Evolutionary conservation across 2,113 vertebrate genomes (phyloP), one percentile per base, ranked within the genome.

Genomic region (Sapajus apella): DNA sequence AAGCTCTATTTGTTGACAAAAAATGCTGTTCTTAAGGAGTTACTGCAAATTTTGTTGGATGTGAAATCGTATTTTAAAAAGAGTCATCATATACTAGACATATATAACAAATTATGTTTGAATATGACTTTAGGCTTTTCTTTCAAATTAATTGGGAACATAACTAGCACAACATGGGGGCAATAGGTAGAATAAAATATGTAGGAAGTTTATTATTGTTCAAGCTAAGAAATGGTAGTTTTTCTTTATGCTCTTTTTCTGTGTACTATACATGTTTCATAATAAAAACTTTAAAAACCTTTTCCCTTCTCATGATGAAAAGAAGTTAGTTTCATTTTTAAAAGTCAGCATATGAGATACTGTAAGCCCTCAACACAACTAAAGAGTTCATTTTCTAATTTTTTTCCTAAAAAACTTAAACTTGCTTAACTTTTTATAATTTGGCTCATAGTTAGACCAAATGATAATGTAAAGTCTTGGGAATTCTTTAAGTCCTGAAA

Each of bases 81-180:
- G 45, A 82, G 16, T 14, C 8, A 66, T 40, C 77, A 55, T 82
- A 25, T 93, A n/a, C 64, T 47, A 66, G 18, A 20, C 87, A 56
- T 10, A 75, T 25, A 12, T 21, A 84, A 91, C 75, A 7, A 79
- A 75, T 17, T 27, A 18, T 68, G 80, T 86, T 73, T 37, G 32
- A 91, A 64, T 61, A 40, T 35, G 58, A 70, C n/a, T 58, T 56
- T 50, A 35, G 27, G 13, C 58, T 92, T 81, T 94, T 25, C 30
- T 92, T 70, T 76, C 82, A 92, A 86, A 61, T 94, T 94, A 90
- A 92, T 1, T 37, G n/a, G 77, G 68, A 90, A 61, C 3, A 61
- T 55, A 61, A 92, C 52, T 14, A 52, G n/a, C 75, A 68, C 7
- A 70, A 20, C 30, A 73, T 80, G 3, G 8, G 30, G 17, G 2